phyloP scores from a whole-genome alignment of 2,113 vertebrate species.

The Vulpes ferrilata region DNA sequence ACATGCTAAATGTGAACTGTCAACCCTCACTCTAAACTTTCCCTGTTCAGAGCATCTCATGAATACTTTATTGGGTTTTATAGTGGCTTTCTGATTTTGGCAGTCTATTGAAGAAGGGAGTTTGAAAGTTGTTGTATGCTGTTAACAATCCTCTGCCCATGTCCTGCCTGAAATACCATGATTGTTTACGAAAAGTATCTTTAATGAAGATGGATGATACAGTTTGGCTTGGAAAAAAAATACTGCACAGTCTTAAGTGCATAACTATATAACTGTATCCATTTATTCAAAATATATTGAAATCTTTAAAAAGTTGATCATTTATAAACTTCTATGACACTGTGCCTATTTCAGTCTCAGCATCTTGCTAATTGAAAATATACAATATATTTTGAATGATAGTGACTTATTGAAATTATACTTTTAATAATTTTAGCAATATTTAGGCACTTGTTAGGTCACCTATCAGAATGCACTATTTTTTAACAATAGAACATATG shows the following conservation, averaged over 20 bases:
- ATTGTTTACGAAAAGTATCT: no score
- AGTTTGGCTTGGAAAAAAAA: no score
- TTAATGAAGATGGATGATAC: no score
- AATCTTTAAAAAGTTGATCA: background rate
- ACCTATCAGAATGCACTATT: background rate
- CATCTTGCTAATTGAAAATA: background rate
- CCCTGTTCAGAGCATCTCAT: no score
- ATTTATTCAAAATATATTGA: slow-evolving; percentile 6
- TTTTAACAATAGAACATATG: background rate
- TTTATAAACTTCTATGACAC: background rate
- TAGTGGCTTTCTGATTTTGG: no score
- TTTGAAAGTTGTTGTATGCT: no score
- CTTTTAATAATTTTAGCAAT: background rate
- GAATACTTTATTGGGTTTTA: no score
- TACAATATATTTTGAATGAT: background rate
- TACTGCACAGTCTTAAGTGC: background rate
- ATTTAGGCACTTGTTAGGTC: background rate
- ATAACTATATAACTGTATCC: background rate
- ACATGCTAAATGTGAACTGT: no score
- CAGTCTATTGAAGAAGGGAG: no score
- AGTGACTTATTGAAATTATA: background rate
- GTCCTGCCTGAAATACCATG: no score
- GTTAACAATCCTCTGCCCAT: no score
- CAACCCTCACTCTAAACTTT: no score
- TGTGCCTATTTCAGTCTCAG: background rate